Conservation (phyloP, 2,888 invertebrate genomes). For the Amphipyra tragopoginis region DNA sequence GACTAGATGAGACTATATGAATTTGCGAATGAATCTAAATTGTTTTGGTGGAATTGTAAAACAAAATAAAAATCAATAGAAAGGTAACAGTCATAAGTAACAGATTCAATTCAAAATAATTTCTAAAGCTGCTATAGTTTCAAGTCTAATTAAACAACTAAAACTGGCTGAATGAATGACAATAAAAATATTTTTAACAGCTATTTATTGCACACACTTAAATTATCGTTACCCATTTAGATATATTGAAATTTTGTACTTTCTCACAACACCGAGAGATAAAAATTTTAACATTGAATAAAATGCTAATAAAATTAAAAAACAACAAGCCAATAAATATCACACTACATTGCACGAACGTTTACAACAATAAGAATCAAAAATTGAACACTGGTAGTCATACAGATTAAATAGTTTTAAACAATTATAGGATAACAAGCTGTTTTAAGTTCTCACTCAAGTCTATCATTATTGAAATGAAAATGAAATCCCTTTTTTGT, state of each 20-base stretch:
- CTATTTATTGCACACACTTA: conserved; percentile 74
- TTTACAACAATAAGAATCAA: conserved; percentile 24
- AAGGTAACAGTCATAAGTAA: no score
- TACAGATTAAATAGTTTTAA: neutral
- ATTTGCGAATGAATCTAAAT: conserved; percentile 12
- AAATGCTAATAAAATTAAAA: conserved; percentile 28
- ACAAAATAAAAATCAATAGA: no score
- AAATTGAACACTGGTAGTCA: conserved; percentile 34
- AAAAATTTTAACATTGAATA: conserved; percentile 46
- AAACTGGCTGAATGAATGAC: conserved; percentile 32
- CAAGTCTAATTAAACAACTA: conserved; percentile 12
- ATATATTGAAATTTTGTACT: conserved; percentile 54
- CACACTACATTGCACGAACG: conserved; percentile 54
- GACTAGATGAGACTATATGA: conserved; percentile 20
- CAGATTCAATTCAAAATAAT: no score
- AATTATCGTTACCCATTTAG: conserved; percentile 78
- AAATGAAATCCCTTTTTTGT: no score
- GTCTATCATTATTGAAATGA: no score
- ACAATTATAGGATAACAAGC: neutral
- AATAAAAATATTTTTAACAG: conserved; percentile 36
- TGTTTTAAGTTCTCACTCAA: neutral
- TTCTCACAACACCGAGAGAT: conserved; percentile 49
- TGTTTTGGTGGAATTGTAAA: neutral
- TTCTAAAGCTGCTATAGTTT: conserved; percentile 6
- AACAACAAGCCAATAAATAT: conserved; percentile 47